Conservation (phyloP, 2,888 invertebrate species). For the Eudemis profundana region DNA sequence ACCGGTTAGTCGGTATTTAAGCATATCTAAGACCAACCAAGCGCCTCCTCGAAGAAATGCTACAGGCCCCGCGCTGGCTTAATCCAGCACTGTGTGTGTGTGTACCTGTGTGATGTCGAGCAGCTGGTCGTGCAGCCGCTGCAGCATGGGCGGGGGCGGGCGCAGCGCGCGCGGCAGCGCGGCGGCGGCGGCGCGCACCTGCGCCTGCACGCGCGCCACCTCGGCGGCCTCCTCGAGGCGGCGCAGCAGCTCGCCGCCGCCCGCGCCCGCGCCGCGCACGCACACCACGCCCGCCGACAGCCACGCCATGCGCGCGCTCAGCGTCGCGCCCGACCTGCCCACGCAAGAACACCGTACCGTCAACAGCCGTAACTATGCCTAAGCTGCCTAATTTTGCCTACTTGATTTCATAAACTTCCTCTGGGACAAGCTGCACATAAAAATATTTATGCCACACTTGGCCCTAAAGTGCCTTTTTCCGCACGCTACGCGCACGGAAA, state of each 20-base stretch:
- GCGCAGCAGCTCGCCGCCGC: constrained; percentile 92
- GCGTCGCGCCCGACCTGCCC: constrained; percentile 88
- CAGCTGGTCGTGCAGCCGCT: constrained; percentile 91
- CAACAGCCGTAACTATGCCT: not conserved
- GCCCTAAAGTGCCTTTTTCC: no score
- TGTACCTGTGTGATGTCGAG: constrained; percentile 92
- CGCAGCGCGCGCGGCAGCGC: constrained; percentile 82
- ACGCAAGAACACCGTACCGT: not conserved
- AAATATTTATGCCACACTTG: no score
- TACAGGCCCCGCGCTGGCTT: not conserved
- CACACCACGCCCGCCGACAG: constrained; percentile 97
- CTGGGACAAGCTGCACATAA: no score
- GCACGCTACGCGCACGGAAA: no score
- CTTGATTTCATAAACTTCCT: no score
- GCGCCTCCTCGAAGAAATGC: not conserved
- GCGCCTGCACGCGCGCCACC: constrained; percentile 94
- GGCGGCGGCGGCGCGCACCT: constrained; percentile 80
- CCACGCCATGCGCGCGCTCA: constrained; percentile 93
- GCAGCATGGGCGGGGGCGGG: constrained; percentile 87
- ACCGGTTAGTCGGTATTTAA: no score
- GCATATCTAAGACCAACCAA: no score
- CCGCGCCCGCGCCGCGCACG: constrained; percentile 91
- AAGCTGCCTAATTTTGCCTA: no score
- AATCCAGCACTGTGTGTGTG: not conserved
- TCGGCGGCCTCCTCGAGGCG: constrained; percentile 97